phyloP scores from a whole-genome alignment of 2,113 vertebrate genomes.

The Aix galericulata region DNA sequence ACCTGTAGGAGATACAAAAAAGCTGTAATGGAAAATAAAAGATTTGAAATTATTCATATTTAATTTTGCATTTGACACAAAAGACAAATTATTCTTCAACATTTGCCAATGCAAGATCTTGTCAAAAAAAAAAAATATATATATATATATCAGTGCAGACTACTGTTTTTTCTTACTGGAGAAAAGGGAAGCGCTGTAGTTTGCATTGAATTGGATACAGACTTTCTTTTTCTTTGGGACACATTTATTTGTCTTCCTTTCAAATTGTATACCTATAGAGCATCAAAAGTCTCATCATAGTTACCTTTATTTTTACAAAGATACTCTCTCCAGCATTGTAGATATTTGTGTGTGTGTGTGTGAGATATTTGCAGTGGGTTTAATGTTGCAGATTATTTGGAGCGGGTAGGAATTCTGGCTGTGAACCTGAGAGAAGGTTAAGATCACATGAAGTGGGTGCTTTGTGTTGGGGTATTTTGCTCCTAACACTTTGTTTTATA shows the following conservation, averaged over 20 bases:
- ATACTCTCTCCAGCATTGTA: background rate
- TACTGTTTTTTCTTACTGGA: background rate
- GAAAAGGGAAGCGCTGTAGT: background rate
- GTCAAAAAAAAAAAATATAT: background rate
- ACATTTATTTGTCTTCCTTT: background rate
- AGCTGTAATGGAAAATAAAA: constrained; percentile 1
- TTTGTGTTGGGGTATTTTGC: background rate
- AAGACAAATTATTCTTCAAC: background rate
- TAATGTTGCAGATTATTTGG: background rate
- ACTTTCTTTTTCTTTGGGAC: background rate
- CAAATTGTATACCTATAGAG: background rate
- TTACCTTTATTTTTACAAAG: background rate
- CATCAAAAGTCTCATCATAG: background rate
- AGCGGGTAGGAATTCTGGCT: background rate
- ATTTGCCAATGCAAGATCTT: constrained; percentile 1
- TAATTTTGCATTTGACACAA: constrained; percentile 38
- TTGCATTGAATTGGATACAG: background rate
- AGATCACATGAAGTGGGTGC: background rate
- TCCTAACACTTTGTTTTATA: background rate
- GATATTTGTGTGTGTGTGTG: background rate
- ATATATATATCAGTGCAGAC: background rate
- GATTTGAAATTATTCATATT: constrained; percentile 28
- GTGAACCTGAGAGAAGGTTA: background rate
- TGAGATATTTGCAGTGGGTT: background rate
- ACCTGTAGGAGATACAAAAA: background rate